Conservation (phyloP, 1,140 invertebrate species). For the Drosophila varians region DNA sequence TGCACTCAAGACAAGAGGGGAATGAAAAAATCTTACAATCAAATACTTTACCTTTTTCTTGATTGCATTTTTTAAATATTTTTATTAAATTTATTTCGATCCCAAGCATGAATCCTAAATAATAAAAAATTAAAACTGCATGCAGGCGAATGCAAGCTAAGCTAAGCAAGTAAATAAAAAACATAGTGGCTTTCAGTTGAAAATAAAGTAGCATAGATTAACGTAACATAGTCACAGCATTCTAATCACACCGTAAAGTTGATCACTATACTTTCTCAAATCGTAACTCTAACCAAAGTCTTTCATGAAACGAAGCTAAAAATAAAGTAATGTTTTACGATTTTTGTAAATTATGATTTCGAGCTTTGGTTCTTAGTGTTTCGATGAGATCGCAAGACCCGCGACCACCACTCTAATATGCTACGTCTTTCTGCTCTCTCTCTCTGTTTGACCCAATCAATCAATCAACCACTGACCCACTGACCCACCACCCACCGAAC, state of each 20-base stretch:
- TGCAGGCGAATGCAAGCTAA: slow-evolving; percentile 29
- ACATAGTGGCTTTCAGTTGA: slow-evolving; percentile 33
- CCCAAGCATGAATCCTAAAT: slow-evolving; percentile 19
- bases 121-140: slow-evolving; percentile 35
- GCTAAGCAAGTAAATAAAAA: slow-evolving; percentile 10
- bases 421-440: slow-evolving; percentile 41
- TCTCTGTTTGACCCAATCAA: slow-evolving; percentile 31
- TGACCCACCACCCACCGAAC: slow-evolving; percentile 2
- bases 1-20: slow-evolving; percentile 4
- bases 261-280: slow-evolving; percentile 54
- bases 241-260: slow-evolving; percentile 60
- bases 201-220: slow-evolving; percentile 9
- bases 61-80: slow-evolving; percentile 11
- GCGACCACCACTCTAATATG: slow-evolving; percentile 48
- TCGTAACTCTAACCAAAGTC: slow-evolving; percentile 47
- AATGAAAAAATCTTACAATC: not conserved
- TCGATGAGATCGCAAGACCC: slow-evolving; percentile 29
- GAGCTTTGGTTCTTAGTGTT: slow-evolving; percentile 73
- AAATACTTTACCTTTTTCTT: not conserved
- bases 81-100: not conserved
- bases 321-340: slow-evolving; percentile 68
- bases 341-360: slow-evolving; percentile 65
- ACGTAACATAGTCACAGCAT: slow-evolving; percentile 46
- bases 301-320: slow-evolving; percentile 56
- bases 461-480: slow-evolving; percentile 18